These are phyloP conservation scores for Plodia interpunctella DNA, from an alignment of 1,140 invertebrate genomes.

Conservation along the genomic window DNA sequence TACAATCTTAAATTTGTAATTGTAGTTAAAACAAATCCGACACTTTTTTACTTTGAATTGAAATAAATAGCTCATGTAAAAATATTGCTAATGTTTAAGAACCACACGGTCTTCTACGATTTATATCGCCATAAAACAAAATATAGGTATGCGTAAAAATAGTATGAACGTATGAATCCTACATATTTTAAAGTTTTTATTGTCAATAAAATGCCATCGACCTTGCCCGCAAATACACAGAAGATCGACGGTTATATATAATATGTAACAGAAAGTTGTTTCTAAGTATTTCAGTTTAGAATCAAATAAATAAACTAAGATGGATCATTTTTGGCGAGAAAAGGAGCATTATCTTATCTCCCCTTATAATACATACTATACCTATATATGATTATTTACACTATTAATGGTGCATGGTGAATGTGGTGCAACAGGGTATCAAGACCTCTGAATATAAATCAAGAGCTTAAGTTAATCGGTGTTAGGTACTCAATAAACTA, in stretches of 20 bases:
- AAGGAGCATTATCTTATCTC: no score
- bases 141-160: no score
- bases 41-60: no score
- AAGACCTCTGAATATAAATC: neutral
- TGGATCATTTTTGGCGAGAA: no score
- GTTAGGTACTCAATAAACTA: neutral
- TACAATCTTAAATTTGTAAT: no score
- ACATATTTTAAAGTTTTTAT: neutral
- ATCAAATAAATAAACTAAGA: no score
- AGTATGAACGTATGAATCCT: neutral
- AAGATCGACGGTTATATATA: slow-evolving; percentile 15
- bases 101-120: neutral
- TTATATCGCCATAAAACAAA: neutral
- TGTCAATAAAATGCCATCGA: slow-evolving; percentile 22
- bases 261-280: neutral
- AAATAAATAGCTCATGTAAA: no score
- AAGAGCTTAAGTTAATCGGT: neutral
- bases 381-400: no score
- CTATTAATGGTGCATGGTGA: no score
- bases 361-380: no score
- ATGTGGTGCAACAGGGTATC: no score
- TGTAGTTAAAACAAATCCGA: no score
- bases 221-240: slow-evolving; percentile 50
- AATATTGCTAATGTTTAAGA: neutral
- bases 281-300: neutral